Evolutionary conservation across 2,888 invertebrate species (phyloP), one percentile per base, ranked within the genome.

Genomic region (Capitulum mitella): DNA sequence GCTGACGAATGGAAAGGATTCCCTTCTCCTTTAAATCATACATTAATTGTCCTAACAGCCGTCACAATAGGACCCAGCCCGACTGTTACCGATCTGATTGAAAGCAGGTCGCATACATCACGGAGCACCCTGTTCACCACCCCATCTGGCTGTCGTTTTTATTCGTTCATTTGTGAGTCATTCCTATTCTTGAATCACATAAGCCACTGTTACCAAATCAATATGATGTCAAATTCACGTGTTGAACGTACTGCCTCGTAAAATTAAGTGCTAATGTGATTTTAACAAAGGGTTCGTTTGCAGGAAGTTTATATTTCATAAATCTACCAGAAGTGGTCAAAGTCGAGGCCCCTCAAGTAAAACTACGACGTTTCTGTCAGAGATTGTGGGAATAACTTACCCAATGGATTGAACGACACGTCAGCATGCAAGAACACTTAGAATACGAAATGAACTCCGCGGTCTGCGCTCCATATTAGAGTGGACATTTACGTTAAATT

Each of bases 271-370:
- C 70, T 22, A 16, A 37, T 70, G 70, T 37, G 70, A 16, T 37
- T 70, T 32, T 70, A 34, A 37, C 70, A 70, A 70, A 70, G 70
- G 12, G 8, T 16, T 37, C 70, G 70, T 37, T 37, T 26, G 70
- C 70, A 6, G 22, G 70, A 37, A 22, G 70, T 37, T 70, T 29
- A 70, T 70, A 16, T 29, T 12, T 37, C 22, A 70, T 70, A 70
- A 70, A 70, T 70, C 32, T 70, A 70, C 70, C 37, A 70, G 22
- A 37, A 70, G 70, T 22, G 37, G 34, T 70, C 22, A 70, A 70
- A 70, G 34, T 70, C 8, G 37, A 37, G 37, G 6, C 70, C 19
- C 34, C 37, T 34, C 19, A 12, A 70, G 34, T 37, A 22, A 26
- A 70, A 37, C 16, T 37, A 37, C 34, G 37, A 16, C 32, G 5